Evolutionary conservation across 2,797 vertebrate genomes (phyloP).

Genomic region (Schizopygopsis pylzovi): DNA sequence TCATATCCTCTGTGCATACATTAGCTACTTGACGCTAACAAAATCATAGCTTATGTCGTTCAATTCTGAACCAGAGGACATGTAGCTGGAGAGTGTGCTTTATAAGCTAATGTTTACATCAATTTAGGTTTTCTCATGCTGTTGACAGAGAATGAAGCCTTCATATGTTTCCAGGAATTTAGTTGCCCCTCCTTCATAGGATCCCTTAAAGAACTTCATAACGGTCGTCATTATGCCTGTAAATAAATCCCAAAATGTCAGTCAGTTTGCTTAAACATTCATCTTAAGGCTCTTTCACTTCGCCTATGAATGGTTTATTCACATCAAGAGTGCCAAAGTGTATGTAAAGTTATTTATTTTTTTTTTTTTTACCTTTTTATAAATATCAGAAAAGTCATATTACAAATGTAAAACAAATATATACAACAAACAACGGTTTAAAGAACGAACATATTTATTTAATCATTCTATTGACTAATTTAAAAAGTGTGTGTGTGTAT

Average conservation of each 20-base stretch:
- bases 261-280: not conserved
- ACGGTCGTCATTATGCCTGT: not conserved
- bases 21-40: not conserved
- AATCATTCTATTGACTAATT: not conserved
- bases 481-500: too few species aligned
- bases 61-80: not conserved
- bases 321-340: not conserved
- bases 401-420: not conserved
- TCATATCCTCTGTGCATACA: slow-evolving; percentile 29
- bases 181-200: not conserved
- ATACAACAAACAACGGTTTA: not conserved
- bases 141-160: slow-evolving; percentile 1
- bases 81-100: not conserved
- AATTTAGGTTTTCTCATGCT: slow-evolving; percentile 11
- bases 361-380: not conserved
- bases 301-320: slow-evolving; percentile 1
- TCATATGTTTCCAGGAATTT: not conserved
- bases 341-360: not conserved
- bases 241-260: not conserved
- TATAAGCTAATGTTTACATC: not conserved
- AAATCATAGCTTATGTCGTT: not conserved
- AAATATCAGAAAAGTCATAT: not conserved
- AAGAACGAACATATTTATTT: not conserved
- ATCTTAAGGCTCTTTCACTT: not conserved
- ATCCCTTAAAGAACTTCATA: not conserved